A percentile compares a stretch with the other conserved stretches of the same genome.
phyloP scores from a whole-genome alignment of 2,113 vertebrate species.

The Gymnobelideus leadbeateri region DNA sequence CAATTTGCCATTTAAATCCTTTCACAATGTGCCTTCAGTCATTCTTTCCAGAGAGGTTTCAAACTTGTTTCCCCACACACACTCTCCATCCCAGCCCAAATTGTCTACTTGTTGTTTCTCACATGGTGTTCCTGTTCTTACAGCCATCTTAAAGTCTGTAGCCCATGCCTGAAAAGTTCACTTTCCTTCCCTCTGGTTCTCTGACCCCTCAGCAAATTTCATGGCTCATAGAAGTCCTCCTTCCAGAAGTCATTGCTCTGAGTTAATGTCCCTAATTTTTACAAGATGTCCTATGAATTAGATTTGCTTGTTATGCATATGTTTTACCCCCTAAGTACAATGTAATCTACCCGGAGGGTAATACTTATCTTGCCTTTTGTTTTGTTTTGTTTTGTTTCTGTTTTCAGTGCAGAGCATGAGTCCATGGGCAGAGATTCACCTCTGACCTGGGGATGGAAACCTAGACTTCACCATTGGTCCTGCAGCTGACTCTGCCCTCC shows the following conservation, averaged over 20 bases:
- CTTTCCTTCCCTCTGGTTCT: not conserved
- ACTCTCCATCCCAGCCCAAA: not conserved
- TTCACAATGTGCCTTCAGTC: not conserved
- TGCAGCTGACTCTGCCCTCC: not conserved
- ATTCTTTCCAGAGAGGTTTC: not conserved
- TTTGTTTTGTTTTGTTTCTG: too few species aligned
- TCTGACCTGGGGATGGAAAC: not conserved
- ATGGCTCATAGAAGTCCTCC: not conserved
- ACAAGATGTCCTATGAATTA: not conserved
- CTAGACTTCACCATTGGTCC: rapidly evolving
- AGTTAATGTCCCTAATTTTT: not conserved
- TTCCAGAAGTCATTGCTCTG: not conserved
- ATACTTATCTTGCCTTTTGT: not conserved
- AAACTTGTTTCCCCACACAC: not conserved
- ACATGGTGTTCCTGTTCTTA: not conserved
- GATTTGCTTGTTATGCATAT: not conserved
- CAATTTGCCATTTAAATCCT: not conserved
- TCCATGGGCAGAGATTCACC: not conserved
- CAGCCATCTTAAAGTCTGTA: not conserved
- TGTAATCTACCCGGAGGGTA: not conserved
- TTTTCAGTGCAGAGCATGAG: too few species aligned
- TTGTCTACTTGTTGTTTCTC: not conserved
- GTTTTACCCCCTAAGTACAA: not conserved
- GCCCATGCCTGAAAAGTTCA: not conserved
- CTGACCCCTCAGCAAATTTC: not conserved